These are phyloP conservation scores for Pao palembangensis DNA, from an alignment of 2,113 vertebrate genomes.

Conservation along the genomic window DNA sequence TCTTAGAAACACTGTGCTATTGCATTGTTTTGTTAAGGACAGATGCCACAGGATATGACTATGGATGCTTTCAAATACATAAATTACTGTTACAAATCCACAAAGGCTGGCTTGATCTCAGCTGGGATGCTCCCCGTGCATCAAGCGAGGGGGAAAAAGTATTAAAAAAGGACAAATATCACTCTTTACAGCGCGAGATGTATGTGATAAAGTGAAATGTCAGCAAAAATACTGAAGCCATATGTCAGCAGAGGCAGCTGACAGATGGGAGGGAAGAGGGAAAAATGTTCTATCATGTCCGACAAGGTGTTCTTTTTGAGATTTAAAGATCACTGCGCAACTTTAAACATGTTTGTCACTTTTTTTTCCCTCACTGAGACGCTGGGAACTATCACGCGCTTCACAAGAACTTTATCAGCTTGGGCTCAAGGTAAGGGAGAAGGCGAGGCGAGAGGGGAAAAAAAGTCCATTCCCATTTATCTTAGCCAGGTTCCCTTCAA, in stretches of 20 bases:
- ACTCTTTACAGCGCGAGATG: constrained; percentile 87
- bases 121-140: constrained; percentile 70
- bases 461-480: constrained; percentile 96
- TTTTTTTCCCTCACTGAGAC: constrained; percentile 81
- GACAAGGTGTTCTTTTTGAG: constrained; percentile 99
- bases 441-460: constrained; percentile 53
- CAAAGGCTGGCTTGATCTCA: constrained; percentile 76
- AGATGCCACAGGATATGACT: constrained; percentile 58
- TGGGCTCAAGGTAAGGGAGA: constrained; percentile 68
- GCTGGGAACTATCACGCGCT: constrained; percentile 90
- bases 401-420: constrained; percentile 99
- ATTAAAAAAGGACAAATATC: constrained; percentile 80
- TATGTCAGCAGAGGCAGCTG: constrained; percentile 90
- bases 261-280: constrained; percentile 96
- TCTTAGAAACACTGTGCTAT: background rate
- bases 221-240: constrained; percentile 96
- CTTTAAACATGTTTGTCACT: constrained; percentile 99
- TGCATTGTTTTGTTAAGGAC: constrained; percentile 33
- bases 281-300: constrained; percentile 99
- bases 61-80: constrained; percentile 70
- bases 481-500: constrained; percentile 99
- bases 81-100: constrained; percentile 74
- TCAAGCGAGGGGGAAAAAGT: constrained; percentile 41
- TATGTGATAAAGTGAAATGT: constrained; percentile 98
- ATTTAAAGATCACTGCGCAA: constrained; percentile 99